A percentile compares a stretch with the other conserved stretches of the same genome.
Conservation (phyloP, 2,797 vertebrate genomes). For the Gymnoscopelus microlampas region DNA sequence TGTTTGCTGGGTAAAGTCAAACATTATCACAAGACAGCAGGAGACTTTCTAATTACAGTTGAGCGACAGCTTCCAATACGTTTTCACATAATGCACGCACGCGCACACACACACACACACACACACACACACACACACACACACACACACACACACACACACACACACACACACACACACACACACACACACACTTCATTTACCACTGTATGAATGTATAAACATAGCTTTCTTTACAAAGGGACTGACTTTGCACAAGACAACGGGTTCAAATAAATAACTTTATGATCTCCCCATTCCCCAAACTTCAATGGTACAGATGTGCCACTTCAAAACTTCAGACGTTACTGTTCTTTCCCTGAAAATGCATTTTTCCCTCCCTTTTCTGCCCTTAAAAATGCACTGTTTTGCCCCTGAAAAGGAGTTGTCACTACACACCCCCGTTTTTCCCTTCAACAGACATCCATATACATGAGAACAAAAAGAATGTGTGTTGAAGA, state of each 20-base stretch:
- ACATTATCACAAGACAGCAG: slow-evolving; percentile 52
- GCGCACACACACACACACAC: slow-evolving; percentile 18
- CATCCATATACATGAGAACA: too few relatives aligned
- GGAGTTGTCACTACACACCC: too few relatives aligned
- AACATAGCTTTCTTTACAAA: slow-evolving; percentile 67
- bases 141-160: neutral
- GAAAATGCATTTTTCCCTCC: too few relatives aligned
- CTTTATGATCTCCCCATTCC: slow-evolving; percentile 57
- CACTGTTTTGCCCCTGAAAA: too few relatives aligned
- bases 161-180: neutral
- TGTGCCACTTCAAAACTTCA: too few relatives aligned
- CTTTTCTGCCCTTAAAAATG: too few relatives aligned
- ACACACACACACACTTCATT: slow-evolving; percentile 15
- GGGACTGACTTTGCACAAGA: slow-evolving; percentile 64
- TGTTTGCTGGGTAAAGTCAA: slow-evolving; percentile 67
- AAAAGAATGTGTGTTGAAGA: too few relatives aligned
- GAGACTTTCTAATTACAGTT: slow-evolving; percentile 64
- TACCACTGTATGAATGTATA: slow-evolving; percentile 50
- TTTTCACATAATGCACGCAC: slow-evolving; percentile 17
- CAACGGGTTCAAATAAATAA: slow-evolving; percentile 71
- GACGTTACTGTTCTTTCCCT: too few relatives aligned
- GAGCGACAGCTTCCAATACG: slow-evolving; percentile 63
- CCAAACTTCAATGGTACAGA: slow-evolving; percentile 56
- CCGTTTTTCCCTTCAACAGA: too few relatives aligned
- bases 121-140: slow-evolving; percentile 27